Percentiles rank a stretch among this genome's conserved stretches.
These are phyloP conservation scores for Hirtodrosophila trivittata DNA, from an alignment of 2,888 invertebrate species.

Conservation along the genomic window DNA sequence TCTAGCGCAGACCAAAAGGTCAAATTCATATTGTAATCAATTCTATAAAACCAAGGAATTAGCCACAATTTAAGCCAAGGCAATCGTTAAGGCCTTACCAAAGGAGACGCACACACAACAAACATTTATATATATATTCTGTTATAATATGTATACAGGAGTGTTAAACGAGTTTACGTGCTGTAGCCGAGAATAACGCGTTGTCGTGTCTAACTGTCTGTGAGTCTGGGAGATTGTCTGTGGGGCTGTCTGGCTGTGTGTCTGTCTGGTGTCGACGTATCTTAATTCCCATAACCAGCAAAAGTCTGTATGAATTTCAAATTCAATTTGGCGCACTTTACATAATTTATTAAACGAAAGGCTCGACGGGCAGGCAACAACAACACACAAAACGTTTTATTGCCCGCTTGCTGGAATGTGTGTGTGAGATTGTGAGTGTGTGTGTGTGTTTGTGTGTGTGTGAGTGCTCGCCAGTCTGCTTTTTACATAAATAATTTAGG, in stretches of 20 bases:
- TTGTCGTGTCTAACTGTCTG: slow-evolving; percentile 36
- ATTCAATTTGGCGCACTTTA: slow-evolving; percentile 78
- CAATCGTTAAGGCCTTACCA: too few relatives aligned
- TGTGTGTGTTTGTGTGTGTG: slow-evolving; percentile 27
- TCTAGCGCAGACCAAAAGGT: too few relatives aligned
- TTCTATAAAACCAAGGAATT: too few relatives aligned
- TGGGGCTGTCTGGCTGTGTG: slow-evolving; percentile 12
- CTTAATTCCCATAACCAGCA: slow-evolving; percentile 79
- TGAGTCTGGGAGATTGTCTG: slow-evolving; percentile 30
- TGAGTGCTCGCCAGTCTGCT: slow-evolving; percentile 35
- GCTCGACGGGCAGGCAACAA: slow-evolving; percentile 37
- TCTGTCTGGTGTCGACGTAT: slow-evolving; percentile 61
- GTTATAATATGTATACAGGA: not conserved
- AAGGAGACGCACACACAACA: not conserved
- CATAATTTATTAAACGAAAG: slow-evolving; percentile 80
- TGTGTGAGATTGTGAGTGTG: slow-evolving; percentile 16
- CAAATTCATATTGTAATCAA: too few relatives aligned
- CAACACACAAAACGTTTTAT: slow-evolving; percentile 70
- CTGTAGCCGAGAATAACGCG: slow-evolving; percentile 22
- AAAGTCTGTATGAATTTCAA: slow-evolving; percentile 78
- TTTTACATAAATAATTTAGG: slow-evolving; percentile 78
- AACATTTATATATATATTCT: too few relatives aligned
- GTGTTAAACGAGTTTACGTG: slow-evolving; percentile 27
- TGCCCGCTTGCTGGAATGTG: slow-evolving; percentile 38
- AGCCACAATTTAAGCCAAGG: too few relatives aligned